Percentiles rank a stretch among this genome's conserved stretches.
Evolutionary conservation across 2,113 vertebrate genomes (phyloP).

Genomic region (Ammodytes marinus): DNA sequence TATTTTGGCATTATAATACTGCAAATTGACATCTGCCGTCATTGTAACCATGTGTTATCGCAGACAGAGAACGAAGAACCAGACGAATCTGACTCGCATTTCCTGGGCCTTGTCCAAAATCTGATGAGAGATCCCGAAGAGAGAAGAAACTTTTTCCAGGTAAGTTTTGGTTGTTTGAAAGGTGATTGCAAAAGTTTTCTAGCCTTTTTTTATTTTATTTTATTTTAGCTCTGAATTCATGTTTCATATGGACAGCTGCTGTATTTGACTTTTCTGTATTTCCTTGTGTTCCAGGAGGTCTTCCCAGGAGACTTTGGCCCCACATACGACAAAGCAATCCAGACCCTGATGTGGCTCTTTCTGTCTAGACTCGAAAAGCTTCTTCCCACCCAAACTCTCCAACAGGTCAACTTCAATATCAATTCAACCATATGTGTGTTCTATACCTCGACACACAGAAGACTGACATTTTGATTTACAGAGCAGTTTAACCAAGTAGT

Average conservation of each 20-base stretch:
- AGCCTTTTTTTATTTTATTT: neutral
- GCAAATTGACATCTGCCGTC: neutral
- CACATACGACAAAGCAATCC: constrained; percentile 83
- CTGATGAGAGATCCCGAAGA: constrained; percentile 76
- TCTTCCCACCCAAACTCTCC: constrained; percentile 74
- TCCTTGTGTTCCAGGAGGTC: constrained; percentile 77
- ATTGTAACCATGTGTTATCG: constrained; percentile 4
- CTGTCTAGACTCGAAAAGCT: constrained; percentile 86
- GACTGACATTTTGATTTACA: neutral
- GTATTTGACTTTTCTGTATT: neutral
- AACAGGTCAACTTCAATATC: constrained; percentile 70
- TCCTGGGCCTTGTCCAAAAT: constrained; percentile 75
- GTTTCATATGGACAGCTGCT: neutral
- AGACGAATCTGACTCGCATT: constrained; percentile 70
- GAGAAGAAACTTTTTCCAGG: constrained; percentile 79
- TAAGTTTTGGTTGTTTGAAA: constrained; percentile 18
- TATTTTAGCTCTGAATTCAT: too few species aligned
- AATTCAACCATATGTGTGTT: neutral
- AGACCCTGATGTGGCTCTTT: constrained; percentile 87
- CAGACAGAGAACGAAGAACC: constrained; percentile 63
- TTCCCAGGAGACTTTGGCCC: constrained; percentile 87
- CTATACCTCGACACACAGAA: too few species aligned
- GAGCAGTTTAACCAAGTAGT: neutral
- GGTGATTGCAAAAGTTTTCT: neutral
- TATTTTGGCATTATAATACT: too few species aligned